Conservation (phyloP, 1,140 invertebrate genomes). For the Saxidomus purpurata region DNA sequence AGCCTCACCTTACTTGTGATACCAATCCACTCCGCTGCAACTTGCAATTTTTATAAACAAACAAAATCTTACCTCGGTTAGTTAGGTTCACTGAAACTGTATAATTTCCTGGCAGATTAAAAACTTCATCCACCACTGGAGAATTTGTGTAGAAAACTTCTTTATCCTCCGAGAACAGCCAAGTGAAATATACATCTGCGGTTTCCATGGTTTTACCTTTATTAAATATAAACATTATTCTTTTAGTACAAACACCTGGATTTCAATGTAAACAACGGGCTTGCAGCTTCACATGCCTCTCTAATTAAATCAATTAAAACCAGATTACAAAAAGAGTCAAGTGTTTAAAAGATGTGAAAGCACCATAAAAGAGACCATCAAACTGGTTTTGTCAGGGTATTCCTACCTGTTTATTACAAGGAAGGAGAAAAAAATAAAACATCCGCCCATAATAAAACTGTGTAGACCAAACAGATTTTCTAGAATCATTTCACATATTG, state of each 20-base stretch:
- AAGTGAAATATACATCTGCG: slow-evolving; percentile 50
- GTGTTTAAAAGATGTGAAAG: not conserved
- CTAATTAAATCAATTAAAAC: slow-evolving; percentile 57
- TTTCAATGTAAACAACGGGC: slow-evolving; percentile 46
- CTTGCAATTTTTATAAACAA: not conserved
- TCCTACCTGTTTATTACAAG: too few species aligned
- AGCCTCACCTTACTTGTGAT: not conserved
- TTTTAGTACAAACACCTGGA: slow-evolving; percentile 43
- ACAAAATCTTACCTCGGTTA: slow-evolving; percentile 45
- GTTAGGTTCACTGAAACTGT: not conserved
- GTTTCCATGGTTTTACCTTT: slow-evolving; percentile 61
- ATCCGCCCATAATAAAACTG: too few species aligned
- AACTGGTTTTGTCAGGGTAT: too few species aligned
- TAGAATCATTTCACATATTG: too few species aligned
- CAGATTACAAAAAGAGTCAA: slow-evolving; percentile 16
- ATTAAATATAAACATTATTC: slow-evolving; percentile 59
- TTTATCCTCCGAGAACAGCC: slow-evolving; percentile 5
- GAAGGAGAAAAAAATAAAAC: too few species aligned
- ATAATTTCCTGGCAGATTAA: slow-evolving; percentile 22
- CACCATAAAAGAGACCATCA: too few species aligned
- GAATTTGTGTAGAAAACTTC: slow-evolving; percentile 36
- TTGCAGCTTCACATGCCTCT: slow-evolving; percentile 17
- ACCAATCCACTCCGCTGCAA: not conserved
- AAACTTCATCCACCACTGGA: slow-evolving; percentile 19
- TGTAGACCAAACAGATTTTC: too few species aligned